Conservation (phyloP, 2,113 vertebrate species). For the Circaetus cinerascens region DNA sequence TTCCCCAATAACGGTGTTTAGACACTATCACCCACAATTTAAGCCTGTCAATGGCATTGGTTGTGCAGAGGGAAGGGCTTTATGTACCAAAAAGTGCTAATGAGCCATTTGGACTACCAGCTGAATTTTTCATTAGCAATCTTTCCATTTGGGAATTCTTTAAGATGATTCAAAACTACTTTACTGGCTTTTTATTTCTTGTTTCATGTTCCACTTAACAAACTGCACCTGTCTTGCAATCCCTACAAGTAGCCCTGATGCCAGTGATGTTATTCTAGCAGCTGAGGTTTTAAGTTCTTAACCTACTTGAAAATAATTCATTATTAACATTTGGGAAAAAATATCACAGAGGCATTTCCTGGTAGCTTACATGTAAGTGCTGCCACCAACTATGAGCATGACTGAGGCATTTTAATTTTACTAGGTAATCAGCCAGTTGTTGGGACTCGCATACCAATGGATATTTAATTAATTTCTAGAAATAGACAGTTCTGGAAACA, state of each 20-base stretch:
- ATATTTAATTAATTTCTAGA: background rate
- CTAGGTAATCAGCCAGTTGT: background rate
- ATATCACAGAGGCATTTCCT: background rate
- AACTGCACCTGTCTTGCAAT: background rate
- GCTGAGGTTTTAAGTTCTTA: background rate
- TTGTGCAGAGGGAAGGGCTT: background rate
- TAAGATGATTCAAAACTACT: background rate
- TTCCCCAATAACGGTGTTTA: background rate
- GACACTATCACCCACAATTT: background rate
- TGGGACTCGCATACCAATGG: background rate
- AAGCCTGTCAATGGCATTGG: background rate
- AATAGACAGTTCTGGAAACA: background rate
- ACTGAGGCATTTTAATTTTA: background rate
- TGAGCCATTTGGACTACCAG: background rate
- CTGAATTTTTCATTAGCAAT: background rate
- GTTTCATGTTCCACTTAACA: background rate
- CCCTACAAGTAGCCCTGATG: background rate
- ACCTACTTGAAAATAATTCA: slow-evolving; percentile 19
- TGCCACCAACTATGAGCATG: background rate
- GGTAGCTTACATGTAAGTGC: background rate
- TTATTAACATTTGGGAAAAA: slow-evolving; percentile 6
- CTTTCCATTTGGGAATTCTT: background rate
- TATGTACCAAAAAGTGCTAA: background rate
- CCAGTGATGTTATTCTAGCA: background rate
- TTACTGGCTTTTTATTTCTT: slow-evolving; percentile 7